Evolutionary conservation across 2,113 vertebrate genomes (phyloP).

Genomic region (Manacus vitellinus): DNA sequence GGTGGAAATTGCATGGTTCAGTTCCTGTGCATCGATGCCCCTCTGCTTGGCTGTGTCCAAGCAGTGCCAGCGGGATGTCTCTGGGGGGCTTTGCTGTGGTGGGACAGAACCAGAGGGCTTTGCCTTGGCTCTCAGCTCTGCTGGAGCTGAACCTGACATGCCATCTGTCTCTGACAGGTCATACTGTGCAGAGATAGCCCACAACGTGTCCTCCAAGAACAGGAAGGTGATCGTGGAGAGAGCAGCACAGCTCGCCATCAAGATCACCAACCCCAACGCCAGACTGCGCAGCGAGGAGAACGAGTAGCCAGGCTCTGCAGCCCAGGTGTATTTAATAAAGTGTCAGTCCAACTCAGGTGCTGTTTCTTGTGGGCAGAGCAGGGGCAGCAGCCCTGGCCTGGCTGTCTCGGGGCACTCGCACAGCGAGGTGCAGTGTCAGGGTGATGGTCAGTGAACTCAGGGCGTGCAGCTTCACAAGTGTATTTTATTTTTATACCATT

Average conservation of each 20-base stretch:
- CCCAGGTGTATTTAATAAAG: slow-evolving; percentile 78
- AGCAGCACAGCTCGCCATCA: slow-evolving; percentile 96
- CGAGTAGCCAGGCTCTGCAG: slow-evolving; percentile 73
- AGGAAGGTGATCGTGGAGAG: slow-evolving; percentile 95
- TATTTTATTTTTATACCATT: slow-evolving; percentile 18
- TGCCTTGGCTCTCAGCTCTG: too few relatives aligned
- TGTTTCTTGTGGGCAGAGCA: background rate
- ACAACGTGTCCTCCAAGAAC: slow-evolving; percentile 99
- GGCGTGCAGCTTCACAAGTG: fast-evolving
- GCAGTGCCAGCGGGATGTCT: background rate
- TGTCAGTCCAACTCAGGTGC: background rate
- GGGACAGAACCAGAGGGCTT: background rate
- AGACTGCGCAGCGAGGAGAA: slow-evolving; percentile 98
- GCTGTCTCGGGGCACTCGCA: background rate
- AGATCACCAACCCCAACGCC: slow-evolving; percentile 97
- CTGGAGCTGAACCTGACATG: fast-evolving
- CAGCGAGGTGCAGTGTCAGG: background rate
- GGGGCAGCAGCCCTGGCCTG: background rate
- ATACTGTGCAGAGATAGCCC: slow-evolving; percentile 95
- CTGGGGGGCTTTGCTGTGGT: background rate
- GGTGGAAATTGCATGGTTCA: fast-evolving
- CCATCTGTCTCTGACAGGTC: slow-evolving; percentile 68
- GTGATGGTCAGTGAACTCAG: background rate
- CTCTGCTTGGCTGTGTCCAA: fast-evolving
- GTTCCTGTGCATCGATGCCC: fast-evolving